Base-by-base conservation (phyloP, 2,888 invertebrate species). In the Archips crataeganus region DNA sequence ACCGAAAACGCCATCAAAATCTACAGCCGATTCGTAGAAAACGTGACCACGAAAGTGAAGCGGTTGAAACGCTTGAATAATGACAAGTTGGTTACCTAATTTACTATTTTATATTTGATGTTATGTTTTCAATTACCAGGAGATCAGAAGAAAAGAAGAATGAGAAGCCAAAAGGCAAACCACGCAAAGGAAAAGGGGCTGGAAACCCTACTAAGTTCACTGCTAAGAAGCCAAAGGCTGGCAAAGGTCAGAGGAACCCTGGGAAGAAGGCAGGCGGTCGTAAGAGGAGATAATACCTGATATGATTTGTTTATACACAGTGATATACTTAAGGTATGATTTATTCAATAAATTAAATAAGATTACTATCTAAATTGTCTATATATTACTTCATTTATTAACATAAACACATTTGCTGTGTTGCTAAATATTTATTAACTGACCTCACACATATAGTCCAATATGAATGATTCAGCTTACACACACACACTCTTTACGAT, bases 211-310 rank as follows among this genome's bases (percentile, higher is more conserved):
- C 90, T 0, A 94, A 94, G 74, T 93, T 94, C 81, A 83, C 92
- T 11, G 92, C 92, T 0, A 94, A 94, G 81, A 93, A 97, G 86
- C 97, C 97, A 0, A 97, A 97, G 84, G 96, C 95, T 64, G 96
- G 96, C 11, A 96, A 95, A 81, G 97, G 97, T 10, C 95, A 96
- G 79, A 93, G 96, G 76, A 96, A 97, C 84, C 96, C 96, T 0
- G 95, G 95, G 77, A 96, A 96, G 84, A 96, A 95, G 80, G 85
- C 84, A 79, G 94, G 95, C n/a, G 97, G 97, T 2, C 95, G 97
- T 76, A 97, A 97, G 86, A 95, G 97, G 86, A 95, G 97, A 92
- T 97, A 88, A 59, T 42, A 42, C 45, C 57, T 67, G 45, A 42
- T 32, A 59, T 5, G 32, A 32, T 59, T 67, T 23, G 32, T 45